Conservation (phyloP, 2,797 vertebrate genomes). For the Carcharodon carcharias region DNA sequence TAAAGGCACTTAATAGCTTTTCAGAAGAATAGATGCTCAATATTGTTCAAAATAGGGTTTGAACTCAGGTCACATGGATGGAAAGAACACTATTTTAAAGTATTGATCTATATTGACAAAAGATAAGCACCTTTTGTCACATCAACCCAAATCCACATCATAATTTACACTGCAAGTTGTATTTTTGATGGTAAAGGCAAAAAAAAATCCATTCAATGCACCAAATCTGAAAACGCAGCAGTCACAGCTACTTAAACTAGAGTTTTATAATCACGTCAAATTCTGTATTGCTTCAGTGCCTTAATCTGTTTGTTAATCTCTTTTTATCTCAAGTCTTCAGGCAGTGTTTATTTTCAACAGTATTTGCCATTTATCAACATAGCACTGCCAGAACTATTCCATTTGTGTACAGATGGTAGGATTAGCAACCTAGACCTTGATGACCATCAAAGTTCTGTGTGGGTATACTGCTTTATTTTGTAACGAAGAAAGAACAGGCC, state of each 20-base stretch:
- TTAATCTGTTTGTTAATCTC: not conserved
- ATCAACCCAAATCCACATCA: not conserved
- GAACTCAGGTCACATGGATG: not conserved
- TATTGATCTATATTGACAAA: not conserved
- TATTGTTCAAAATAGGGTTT: not conserved
- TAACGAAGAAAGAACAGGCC: not conserved
- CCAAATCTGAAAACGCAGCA: not conserved
- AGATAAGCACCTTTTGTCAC: not conserved
- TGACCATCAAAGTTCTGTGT: not conserved
- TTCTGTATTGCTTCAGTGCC: not conserved
- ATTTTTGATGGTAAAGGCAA: not conserved
- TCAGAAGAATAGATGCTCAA: not conserved
- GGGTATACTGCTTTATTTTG: not conserved
- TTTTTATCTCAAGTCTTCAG: not conserved
- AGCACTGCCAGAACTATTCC: not conserved
- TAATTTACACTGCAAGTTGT: not conserved
- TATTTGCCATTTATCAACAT: not conserved
- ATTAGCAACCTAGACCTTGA: not conserved
- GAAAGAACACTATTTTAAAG: not conserved
- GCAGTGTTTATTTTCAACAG: not conserved
- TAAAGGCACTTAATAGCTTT: not conserved
- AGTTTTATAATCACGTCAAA: not conserved
- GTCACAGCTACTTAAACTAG: not conserved
- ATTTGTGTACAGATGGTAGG: too few relatives aligned
- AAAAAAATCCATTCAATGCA: not conserved